These are phyloP conservation scores for Illadopsis cleaveri DNA, from an alignment of 2,113 vertebrate species.

Conservation along the genomic window DNA sequence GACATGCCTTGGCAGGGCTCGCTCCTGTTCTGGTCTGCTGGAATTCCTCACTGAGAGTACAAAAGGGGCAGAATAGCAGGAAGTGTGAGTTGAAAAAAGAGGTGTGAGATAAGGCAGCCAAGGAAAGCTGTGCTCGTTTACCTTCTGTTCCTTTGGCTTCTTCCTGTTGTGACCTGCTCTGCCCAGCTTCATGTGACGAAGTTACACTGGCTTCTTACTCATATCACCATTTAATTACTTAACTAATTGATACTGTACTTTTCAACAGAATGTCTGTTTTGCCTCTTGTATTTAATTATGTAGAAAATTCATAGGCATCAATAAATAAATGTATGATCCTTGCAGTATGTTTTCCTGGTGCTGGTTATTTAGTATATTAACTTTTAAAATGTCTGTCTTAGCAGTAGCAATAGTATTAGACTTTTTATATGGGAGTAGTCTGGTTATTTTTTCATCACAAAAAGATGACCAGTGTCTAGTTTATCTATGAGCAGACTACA, in stretches of 20 bases:
- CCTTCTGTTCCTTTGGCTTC: constrained; percentile 9
- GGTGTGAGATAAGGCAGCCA: background rate
- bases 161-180: background rate
- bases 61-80: background rate
- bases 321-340: background rate
- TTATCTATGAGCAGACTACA: constrained; percentile 7
- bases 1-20: background rate
- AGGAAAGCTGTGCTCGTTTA: background rate
- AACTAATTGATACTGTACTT: background rate
- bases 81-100: background rate
- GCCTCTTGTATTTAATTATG: background rate
- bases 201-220: background rate
- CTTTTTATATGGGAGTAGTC: background rate
- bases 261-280: background rate
- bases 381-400: background rate
- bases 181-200: background rate
- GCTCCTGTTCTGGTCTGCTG: background rate
- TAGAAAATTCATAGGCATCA: background rate
- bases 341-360: background rate
- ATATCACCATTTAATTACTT: background rate
- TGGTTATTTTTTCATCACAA: constrained; percentile 4
- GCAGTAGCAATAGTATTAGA: background rate
- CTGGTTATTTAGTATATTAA: background rate
- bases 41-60: background rate
- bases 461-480: constrained; percentile 24